Conservation (phyloP, 2,797 vertebrate genomes). For the Manis pentadactyla region DNA sequence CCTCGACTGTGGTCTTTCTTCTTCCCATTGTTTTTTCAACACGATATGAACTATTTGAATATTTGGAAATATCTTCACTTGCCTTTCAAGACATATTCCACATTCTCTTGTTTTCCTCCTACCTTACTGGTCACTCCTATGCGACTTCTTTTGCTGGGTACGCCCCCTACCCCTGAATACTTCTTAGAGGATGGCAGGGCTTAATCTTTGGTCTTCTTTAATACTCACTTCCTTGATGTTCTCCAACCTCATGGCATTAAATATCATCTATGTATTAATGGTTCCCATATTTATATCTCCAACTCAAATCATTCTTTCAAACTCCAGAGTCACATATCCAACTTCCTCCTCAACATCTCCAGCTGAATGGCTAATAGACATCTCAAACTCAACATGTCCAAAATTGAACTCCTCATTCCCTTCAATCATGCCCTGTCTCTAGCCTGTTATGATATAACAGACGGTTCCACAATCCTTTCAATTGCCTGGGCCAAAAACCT, state of each 20-base stretch:
- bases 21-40: background rate
- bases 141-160: background rate
- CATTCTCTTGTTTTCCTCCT: constrained; percentile 13
- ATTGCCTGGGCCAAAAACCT: background rate
- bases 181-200: background rate
- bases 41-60: background rate
- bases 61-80: constrained; percentile 49
- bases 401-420: background rate
- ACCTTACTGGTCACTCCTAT: background rate
- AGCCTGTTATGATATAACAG: background rate
- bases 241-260: background rate
- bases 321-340: background rate
- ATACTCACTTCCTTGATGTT: background rate
- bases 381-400: background rate
- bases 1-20: background rate
- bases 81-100: background rate
- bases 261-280: background rate
- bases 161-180: background rate
- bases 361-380: background rate
- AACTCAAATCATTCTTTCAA: background rate
- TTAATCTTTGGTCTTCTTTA: background rate
- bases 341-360: background rate
- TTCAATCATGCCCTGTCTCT: background rate
- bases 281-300: background rate
- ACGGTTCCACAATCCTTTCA: background rate